A percentile compares a stretch with the other conserved stretches of the same genome.
Conservation (phyloP, 2,797 vertebrate genomes). For the Urophycis tenuis region DNA sequence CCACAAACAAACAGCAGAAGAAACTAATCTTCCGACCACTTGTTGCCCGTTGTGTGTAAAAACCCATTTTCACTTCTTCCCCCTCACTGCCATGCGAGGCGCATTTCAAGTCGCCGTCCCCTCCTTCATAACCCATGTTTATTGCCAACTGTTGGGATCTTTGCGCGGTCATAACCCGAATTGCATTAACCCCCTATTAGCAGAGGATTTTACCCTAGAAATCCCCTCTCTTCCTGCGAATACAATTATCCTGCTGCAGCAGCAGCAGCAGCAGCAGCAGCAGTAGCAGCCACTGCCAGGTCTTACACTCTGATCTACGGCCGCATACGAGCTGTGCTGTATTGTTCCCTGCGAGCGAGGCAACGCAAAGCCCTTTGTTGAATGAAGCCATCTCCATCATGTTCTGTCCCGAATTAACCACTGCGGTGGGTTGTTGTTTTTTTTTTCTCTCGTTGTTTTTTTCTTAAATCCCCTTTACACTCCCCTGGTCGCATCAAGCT, state of each 20-base stretch:
- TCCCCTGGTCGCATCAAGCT: constrained; percentile 71
- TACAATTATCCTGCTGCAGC: constrained; percentile 59
- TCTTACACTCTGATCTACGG: constrained; percentile 58
- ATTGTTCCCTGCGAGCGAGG: constrained; percentile 66
- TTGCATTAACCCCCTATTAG: constrained; percentile 69
- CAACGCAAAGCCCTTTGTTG: constrained; percentile 71
- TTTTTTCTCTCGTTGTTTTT: no score
- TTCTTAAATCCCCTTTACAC: constrained; percentile 68
- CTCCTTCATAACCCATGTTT: constrained; percentile 28
- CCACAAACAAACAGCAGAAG: constrained; percentile 22
- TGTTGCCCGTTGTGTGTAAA: constrained; percentile 23
- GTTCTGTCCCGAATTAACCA: constrained; percentile 69
- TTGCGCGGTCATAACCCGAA: constrained; percentile 62
- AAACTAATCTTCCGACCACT: constrained; percentile 43
- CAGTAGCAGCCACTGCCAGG: constrained; percentile 59
- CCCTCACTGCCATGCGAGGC: constrained; percentile 55
- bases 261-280: constrained; percentile 41
- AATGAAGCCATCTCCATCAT: constrained; percentile 70
- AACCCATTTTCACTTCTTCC: constrained; percentile 36
- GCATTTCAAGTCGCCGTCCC: constrained; percentile 33
- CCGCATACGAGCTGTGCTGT: constrained; percentile 62
- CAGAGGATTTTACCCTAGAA: constrained; percentile 66
- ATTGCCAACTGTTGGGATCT: constrained; percentile 41
- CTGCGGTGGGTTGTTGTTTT: constrained; percentile 24
- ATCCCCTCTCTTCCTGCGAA: constrained; percentile 63